phyloP scores from a whole-genome alignment of 2,113 vertebrate genomes.

The Ammodytes dubius region DNA sequence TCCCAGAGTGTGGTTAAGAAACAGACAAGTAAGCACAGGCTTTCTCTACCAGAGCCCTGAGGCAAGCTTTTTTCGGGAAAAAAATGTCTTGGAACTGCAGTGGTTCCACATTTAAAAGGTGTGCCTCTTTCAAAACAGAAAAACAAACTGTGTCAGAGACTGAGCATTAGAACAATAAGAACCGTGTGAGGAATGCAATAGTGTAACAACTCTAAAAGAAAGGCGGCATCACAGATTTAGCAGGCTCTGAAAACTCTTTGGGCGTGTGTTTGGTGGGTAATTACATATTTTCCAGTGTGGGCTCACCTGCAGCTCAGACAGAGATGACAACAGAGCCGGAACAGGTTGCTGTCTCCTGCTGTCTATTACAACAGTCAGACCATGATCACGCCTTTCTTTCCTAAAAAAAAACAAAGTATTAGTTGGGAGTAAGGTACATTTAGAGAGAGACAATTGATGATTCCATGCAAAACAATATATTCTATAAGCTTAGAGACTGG shows the following conservation, averaged over 20 bases:
- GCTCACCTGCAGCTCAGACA: constrained; percentile 88
- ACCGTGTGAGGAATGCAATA: constrained; percentile 37
- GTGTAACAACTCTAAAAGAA: constrained; percentile 24
- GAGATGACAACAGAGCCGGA: constrained; percentile 81
- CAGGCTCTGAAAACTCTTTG: constrained; percentile 29
- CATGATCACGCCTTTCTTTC: constrained; percentile 85
- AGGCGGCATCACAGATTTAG: constrained; percentile 15
- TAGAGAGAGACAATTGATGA: constrained; percentile 11
- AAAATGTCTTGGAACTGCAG: constrained; percentile 60
- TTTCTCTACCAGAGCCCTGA: constrained; percentile 53
- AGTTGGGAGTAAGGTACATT: constrained; percentile 8
- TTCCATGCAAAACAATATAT: neutral
- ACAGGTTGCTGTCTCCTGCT: constrained; percentile 80
- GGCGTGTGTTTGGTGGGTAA: constrained; percentile 63
- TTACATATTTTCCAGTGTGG: constrained; percentile 66
- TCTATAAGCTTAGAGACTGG: neutral
- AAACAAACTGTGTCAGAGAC: constrained; percentile 24
- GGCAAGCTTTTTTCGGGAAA: constrained; percentile 70
- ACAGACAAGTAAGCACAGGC: constrained; percentile 79
- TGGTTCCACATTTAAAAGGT: constrained; percentile 56
- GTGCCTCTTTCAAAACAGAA: constrained; percentile 41
- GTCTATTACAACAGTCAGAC: constrained; percentile 87
- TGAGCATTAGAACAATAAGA: constrained; percentile 40
- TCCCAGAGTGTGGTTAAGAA: constrained; percentile 67
- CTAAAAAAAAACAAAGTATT: constrained; percentile 77